phyloP scores from a whole-genome alignment of 2,888 invertebrate species.

The Sthenelais limicola region DNA sequence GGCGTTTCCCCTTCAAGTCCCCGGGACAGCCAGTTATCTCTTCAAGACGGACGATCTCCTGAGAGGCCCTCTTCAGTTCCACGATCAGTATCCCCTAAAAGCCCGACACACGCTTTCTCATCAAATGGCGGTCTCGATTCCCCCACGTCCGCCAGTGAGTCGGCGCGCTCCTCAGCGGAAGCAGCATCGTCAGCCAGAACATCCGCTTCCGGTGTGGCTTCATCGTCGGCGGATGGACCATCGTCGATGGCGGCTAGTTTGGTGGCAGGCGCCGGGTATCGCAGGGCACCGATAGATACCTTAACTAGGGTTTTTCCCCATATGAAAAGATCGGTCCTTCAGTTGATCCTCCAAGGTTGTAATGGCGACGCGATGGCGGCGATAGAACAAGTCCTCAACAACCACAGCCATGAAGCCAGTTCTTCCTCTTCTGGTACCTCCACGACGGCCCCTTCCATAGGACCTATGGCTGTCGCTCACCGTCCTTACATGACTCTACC shows the following conservation, averaged over 20 bases:
- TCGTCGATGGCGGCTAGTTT: neutral
- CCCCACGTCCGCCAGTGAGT: conserved; percentile 38
- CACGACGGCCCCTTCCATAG: conserved; percentile 40
- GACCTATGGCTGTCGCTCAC: conserved; percentile 33
- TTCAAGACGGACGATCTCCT: conserved; percentile 10
- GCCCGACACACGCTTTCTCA: too few relatives aligned
- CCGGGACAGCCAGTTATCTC: conserved; percentile 13
- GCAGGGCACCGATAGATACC: conserved; percentile 81
- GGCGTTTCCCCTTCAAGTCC: conserved; percentile 10
- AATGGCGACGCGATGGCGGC: conserved; percentile 93
- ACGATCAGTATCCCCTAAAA: neutral
- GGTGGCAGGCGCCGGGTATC: neutral
- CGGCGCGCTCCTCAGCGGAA: conserved; percentile 34
- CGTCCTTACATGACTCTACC: conserved; percentile 40
- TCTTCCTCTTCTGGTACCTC: neutral
- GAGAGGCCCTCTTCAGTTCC: conserved; percentile 14
- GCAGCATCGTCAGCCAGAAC: conserved; percentile 13
- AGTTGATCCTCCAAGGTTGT: conserved; percentile 85
- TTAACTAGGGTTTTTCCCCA: conserved; percentile 91
- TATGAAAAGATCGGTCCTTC: conserved; percentile 88
- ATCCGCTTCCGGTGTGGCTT: neutral
- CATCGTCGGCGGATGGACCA: neutral
- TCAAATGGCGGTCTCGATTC: conserved; percentile 18
- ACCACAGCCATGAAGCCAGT: conserved; percentile 54
- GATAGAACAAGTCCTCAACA: conserved; percentile 85